Base-by-base conservation (phyloP, 1,140 invertebrate species). In the Anthonomus grandis region DNA sequence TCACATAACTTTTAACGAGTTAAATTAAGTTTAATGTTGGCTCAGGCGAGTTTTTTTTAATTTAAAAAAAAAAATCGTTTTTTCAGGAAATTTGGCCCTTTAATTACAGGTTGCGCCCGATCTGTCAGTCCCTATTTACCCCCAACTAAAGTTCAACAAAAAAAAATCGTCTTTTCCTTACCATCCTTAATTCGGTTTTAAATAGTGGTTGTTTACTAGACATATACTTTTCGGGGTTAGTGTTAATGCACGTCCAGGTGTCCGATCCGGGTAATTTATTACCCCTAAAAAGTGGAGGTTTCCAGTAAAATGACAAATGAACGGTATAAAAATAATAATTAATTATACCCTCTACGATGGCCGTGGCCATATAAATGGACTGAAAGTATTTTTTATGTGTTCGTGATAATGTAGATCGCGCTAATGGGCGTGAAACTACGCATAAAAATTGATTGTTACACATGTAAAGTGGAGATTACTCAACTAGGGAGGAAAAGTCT, bases 211-310 rank as follows among this genome's bases (percentile, higher is more conserved):
- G 52, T 46, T 55, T 55, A 46, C 52, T 23, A 24, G 17, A n/a
- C 41, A 55, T 46, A 24, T 55, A 45, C 37, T 37, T 37, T 46
- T 55, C 46, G 22, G 51, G 52, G 52, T 46, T 45, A 38, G 52
- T 55, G 52, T 55, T 55, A 55, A 55, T 55, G 41, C 31, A 46
- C 42, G 52, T 46, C 52, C 52, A 55, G 52, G 52, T 55, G 52
- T 55, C 52, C 41, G 52, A 10, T 19, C 21, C 5, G 2, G n/a
- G 42, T 45, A 46, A 55, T 46, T 55, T 55, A 46, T 46, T 55
- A 46, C 41, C 19, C 21, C 21, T 19, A n/a, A 45, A 53, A 55
- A 45, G 46, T 55, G 39, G 42, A 37, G 52, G 52, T 55, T 55
- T 31, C 41, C 38, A 21, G 41, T 45, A 41, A 53, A 53, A 55